Evolutionary conservation across 2,888 invertebrate genomes (phyloP).

Genomic region (Dugesia japonica): DNA sequence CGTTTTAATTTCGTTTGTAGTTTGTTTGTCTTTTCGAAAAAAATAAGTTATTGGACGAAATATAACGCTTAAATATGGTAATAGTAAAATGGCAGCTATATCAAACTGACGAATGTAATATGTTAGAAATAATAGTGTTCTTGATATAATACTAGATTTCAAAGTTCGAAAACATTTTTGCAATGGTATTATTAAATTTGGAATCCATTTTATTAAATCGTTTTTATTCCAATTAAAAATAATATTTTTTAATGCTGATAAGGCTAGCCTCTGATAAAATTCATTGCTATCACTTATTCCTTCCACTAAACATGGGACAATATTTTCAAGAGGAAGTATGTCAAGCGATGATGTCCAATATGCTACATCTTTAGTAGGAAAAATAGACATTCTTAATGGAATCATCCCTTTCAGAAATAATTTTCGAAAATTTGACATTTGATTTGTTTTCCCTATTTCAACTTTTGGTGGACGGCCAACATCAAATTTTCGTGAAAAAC

Average conservation of each 20-base stretch:
- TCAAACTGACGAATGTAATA: neutral
- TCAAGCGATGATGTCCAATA: neutral
- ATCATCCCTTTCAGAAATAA: neutral
- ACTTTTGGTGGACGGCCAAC: neutral
- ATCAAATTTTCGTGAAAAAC: neutral
- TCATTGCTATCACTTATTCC: neutral
- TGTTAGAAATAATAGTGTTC: neutral
- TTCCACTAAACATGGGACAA: neutral
- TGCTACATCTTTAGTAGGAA: neutral
- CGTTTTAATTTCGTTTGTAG: neutral
- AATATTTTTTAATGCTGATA: conserved; percentile 4
- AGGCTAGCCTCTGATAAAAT: neutral
- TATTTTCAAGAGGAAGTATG: neutral
- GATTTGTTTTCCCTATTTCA: neutral
- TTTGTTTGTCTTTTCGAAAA: neutral
- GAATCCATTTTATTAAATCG: neutral
- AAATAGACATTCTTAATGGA: neutral
- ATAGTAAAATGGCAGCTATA: neutral
- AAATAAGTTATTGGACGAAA: neutral
- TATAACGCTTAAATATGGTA: neutral
- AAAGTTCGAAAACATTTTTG: neutral
- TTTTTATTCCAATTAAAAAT: neutral
- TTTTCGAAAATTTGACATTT: neutral
- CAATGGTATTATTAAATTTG: neutral
- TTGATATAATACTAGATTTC: neutral